Conservation (phyloP, 2,113 vertebrate genomes). For the Zapus hudsonius region DNA sequence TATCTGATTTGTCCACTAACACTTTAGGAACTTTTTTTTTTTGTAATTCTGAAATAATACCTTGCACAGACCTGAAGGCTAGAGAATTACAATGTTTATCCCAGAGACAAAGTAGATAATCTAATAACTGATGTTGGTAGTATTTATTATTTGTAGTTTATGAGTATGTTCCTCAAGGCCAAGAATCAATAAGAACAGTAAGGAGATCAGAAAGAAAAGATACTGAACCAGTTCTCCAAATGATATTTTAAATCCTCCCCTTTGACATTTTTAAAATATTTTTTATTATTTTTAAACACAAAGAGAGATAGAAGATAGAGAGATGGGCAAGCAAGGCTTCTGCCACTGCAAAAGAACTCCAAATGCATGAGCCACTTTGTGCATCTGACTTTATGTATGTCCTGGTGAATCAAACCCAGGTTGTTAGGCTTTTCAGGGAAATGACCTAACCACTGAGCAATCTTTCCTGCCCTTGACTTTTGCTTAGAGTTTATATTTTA, state of each 20-base stretch:
- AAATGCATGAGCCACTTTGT: no score
- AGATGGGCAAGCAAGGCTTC: no score
- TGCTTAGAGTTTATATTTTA: conserved; percentile 14
- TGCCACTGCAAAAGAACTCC: no score
- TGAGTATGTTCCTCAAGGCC: conserved; percentile 5
- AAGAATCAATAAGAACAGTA: background rate
- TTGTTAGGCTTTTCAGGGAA: no score
- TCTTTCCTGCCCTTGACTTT: background rate
- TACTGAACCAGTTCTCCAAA: background rate
- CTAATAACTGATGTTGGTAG: background rate
- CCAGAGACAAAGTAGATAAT: background rate
- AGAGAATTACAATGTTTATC: conserved; percentile 32
- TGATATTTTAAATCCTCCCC: background rate
- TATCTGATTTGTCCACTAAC: background rate
- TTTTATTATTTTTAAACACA: no score
- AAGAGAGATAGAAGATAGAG: no score
- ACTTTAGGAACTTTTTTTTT: background rate
- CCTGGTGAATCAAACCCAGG: no score
- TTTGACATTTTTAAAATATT: no score
- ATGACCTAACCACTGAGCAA: no score
- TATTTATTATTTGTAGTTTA: conserved; percentile 41
- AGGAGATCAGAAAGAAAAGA: background rate
- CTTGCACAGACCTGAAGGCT: background rate
- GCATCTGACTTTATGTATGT: no score
- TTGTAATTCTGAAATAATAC: background rate